These are phyloP conservation scores for Helicoverpa assulta DNA, from an alignment of 2,888 invertebrate genomes.

Conservation along the genomic window DNA sequence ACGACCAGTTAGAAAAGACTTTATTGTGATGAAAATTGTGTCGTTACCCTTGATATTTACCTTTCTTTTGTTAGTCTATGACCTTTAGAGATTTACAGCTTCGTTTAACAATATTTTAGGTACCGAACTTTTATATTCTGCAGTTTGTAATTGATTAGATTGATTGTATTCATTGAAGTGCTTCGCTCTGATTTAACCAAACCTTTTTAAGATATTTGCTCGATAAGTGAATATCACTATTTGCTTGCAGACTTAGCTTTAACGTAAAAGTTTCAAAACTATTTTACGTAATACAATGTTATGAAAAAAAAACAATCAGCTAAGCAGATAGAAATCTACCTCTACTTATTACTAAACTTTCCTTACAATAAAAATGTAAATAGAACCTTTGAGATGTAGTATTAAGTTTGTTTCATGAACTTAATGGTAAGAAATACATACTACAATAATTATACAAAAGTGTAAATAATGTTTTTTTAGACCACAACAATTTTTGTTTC, in stretches of 20 bases:
- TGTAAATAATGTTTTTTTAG: not conserved
- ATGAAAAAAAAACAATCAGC: too few species aligned
- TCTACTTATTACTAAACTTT: not conserved
- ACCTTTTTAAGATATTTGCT: constrained; percentile 19
- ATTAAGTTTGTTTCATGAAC: too few species aligned
- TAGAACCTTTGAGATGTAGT: too few species aligned
- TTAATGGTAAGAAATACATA: too few species aligned
- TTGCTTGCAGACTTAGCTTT: too few species aligned
- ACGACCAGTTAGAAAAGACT: not conserved
- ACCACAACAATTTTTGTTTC: not conserved
- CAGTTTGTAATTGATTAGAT: constrained; percentile 6
- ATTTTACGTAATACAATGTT: too few species aligned
- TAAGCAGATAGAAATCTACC: not conserved
- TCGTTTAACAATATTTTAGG: constrained; percentile 2
- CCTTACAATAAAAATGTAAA: too few species aligned
- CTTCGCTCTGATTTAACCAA: constrained; percentile 20
- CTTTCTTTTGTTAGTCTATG: not conserved
- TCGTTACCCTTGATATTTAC: not conserved
- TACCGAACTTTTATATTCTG: constrained; percentile 11
- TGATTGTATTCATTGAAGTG: constrained; percentile 32
- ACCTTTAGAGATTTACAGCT: not conserved
- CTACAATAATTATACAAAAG: not conserved
- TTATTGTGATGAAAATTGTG: not conserved
- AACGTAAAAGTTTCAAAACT: too few species aligned
- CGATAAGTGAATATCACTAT: not conserved